Evolutionary conservation across 2,888 invertebrate species (phyloP), one percentile per base, ranked within the genome.

Genomic region (Autographa gamma): DNA sequence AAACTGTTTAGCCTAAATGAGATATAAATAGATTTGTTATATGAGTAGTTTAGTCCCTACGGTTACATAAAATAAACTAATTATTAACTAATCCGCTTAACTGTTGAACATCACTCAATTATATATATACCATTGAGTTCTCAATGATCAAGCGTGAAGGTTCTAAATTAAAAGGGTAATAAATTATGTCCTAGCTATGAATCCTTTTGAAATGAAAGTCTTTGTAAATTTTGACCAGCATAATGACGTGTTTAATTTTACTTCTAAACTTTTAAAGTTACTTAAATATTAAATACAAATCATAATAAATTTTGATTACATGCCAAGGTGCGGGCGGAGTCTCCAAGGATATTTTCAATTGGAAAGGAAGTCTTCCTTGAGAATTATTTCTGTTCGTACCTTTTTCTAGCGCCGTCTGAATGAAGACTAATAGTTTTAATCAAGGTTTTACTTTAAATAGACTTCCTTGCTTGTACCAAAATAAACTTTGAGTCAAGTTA

Each of bases 341-440:
- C 31, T 59, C 25, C 32, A 32, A n/a, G 31, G 31, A 58, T 6
- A 13, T 59, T 31, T 19, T 56, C 54, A 19, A 19, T 56, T 13
- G 11, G 5, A 18, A 13, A 56, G 54, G 25, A 56, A 65, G 54
- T 52, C 18, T 74, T 79, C 71, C 66, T 66, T 74, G 65, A 66
- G 63, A 54, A 63, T 59, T 79, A 62, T 69, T 71, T 71, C 14
- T 38, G 41, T 68, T 32, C 59, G 32, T 41, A 31, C n/a, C 31
- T 64, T 65, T 65, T 32, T 48, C 62, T 69, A 56, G 59, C 19
- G n/a, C 9, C 43, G 11, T 59, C 54, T 8, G 16, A 81, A 81
- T 73, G 68, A 81, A 80, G 70, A 77, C 19, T 75, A 71, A 78
- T 76, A 43, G 71, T 59, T 77, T 63, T 75, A 78, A 73, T 80